phyloP scores from a whole-genome alignment of 2,113 vertebrate species.

The Excalfactoria chinensis region DNA sequence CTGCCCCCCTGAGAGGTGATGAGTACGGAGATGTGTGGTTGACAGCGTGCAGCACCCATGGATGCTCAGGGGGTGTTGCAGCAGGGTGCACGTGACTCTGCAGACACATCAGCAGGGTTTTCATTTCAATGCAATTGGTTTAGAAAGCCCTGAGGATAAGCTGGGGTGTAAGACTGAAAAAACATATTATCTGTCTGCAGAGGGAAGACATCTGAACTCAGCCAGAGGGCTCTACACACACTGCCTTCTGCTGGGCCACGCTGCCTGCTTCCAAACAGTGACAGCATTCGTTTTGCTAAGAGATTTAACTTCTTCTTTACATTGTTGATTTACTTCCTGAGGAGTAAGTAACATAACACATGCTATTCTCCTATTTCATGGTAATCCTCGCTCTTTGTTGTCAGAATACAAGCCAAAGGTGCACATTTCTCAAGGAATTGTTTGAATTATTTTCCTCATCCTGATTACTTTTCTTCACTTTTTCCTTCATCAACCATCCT shows the following conservation, averaged over 20 bases:
- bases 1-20: not conserved
- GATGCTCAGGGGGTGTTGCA: not conserved
- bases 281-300: not conserved
- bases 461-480: conserved; percentile 63
- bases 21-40: not conserved
- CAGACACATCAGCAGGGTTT: not conserved
- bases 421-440: conserved; percentile 55
- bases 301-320: conserved; percentile 21
- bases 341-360: conserved; percentile 52
- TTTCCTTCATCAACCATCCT: conserved; percentile 48
- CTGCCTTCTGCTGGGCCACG: not conserved
- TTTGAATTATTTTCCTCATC: conserved; percentile 54
- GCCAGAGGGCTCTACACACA: not conserved
- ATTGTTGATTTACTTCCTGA: conserved; percentile 33
- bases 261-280: not conserved
- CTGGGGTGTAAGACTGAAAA: not conserved
- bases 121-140: not conserved
- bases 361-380: conserved; percentile 29
- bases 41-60: not conserved
- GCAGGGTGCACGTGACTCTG: not conserved
- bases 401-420: conserved; percentile 53
- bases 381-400: conserved; percentile 62
- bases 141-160: not conserved
- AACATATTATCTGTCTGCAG: not conserved
- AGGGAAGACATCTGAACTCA: not conserved